Conservation (phyloP, 2,797 vertebrate genomes). For the Neomorphus geoffroyi region DNA sequence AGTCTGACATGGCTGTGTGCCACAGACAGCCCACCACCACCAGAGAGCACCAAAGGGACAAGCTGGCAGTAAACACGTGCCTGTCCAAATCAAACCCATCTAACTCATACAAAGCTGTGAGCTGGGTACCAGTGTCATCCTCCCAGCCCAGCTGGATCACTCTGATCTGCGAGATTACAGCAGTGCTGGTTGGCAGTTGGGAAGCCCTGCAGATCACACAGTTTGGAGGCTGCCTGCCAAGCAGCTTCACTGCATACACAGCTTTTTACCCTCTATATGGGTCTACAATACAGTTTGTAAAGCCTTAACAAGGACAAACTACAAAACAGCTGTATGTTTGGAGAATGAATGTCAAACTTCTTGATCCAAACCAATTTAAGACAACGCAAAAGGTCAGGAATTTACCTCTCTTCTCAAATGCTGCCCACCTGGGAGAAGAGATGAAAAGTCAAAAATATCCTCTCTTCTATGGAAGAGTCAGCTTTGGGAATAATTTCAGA, state of each 20-base stretch:
- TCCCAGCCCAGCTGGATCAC: neutral
- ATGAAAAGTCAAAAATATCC: neutral
- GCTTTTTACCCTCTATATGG: neutral
- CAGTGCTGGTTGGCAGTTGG: neutral
- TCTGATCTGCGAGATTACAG: neutral
- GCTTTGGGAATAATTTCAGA: neutral
- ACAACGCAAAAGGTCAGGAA: neutral
- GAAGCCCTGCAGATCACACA: rapidly evolving
- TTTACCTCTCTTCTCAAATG: neutral
- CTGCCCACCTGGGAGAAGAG: neutral
- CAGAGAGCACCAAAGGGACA: neutral
- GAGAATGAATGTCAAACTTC: neutral
- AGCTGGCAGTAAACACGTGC: neutral
- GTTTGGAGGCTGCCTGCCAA: neutral
- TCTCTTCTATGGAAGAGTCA: neutral
- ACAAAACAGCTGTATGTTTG: neutral
- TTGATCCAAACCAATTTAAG: neutral
- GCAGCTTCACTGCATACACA: neutral
- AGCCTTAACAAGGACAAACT: neutral
- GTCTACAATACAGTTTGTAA: neutral
- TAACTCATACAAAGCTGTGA: neutral
- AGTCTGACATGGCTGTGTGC: neutral
- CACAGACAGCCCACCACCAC: neutral
- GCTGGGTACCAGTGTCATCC: neutral
- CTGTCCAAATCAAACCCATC: neutral